Evolutionary conservation across 2,113 vertebrate genomes (phyloP), one percentile per base, ranked within the genome.

Genomic region (Phylloscopus trochilus): DNA sequence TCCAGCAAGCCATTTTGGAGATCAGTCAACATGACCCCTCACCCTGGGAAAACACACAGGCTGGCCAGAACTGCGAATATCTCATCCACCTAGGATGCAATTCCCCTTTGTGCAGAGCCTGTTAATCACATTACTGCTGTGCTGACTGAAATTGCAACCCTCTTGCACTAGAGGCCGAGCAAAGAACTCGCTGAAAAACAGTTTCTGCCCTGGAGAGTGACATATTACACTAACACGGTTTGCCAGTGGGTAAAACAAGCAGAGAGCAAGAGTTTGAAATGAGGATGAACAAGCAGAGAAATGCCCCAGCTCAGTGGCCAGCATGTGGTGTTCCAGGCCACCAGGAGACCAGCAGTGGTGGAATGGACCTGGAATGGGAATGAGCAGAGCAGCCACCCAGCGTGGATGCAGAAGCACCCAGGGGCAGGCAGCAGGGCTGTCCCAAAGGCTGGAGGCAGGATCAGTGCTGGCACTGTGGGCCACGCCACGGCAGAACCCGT

Each of bases 401-500:
- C 27, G 15, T 1, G 7, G 35, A 13, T 10, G 35, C 31, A 44
- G 1, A 47, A 56, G 62, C 84, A 68, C 13, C 74, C 87, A 47
- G 0, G 31, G 64, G 49, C 81, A 24, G 4, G 82, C 82, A 73
- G 5, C 3, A 16, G 76, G 76, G 90, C 77, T 84, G 81, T 63
- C 90, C 84, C 80, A 43, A 30, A 23, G 0, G 35, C 94, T 75
- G 8, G 1, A 7, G 91, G 95, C 10, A 0, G 4, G 52, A 30
- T 13, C 87, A 56, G 93, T 6, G 26, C 83, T 94, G 94, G 88
- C 76, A 47, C 76, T 3, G 28, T 0, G 46, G 70, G 13, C 90
- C 93, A 90, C 82, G 28, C 90, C 90, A 23, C 0, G 1, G 92
- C 76, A 86, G 80, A 96, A 97, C 96, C 86, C 19, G 96, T 90